Evolutionary conservation across 2,888 invertebrate genomes (phyloP).

Genomic region (Macropis europaea): DNA sequence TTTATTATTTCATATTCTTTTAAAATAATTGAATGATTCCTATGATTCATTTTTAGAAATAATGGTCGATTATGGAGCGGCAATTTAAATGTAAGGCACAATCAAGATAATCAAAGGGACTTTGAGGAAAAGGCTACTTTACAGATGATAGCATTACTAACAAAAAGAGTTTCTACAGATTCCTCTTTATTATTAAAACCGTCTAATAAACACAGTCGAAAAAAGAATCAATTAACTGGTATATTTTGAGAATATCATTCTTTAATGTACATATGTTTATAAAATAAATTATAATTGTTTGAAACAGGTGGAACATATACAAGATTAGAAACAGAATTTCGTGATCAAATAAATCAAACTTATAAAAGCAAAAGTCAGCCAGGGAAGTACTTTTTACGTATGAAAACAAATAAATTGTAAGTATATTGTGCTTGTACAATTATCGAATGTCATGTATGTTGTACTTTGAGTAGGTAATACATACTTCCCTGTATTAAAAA

Average conservation of each 20-base stretch:
- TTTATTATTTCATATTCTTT: not conserved
- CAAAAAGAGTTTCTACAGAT: constrained; percentile 78
- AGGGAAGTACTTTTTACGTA: constrained; percentile 46
- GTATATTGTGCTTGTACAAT: not conserved
- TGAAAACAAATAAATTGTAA: constrained; percentile 45
- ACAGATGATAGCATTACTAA: constrained; percentile 85
- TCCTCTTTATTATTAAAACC: constrained; percentile 60
- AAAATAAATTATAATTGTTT: constrained; percentile 15
- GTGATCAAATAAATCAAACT: constrained; percentile 80
- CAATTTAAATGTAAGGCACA: constrained; percentile 89
- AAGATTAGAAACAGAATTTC: constrained; percentile 89
- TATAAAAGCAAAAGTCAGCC: constrained; percentile 69
- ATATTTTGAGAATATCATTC: constrained; percentile 28
- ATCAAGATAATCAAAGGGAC: constrained; percentile 93
- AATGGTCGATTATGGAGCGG: constrained; percentile 87
- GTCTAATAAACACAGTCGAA: constrained; percentile 66
- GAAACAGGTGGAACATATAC: constrained; percentile 87
- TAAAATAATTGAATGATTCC: not conserved
- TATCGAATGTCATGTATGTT: not conserved
- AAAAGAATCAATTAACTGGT: constrained; percentile 71
- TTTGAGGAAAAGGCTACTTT: constrained; percentile 89
- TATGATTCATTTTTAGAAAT: constrained; percentile 63
- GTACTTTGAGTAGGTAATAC: not conserved
- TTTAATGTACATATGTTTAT: not conserved
- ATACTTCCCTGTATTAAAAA: not conserved